Base-by-base conservation (phyloP, 2,797 vertebrate genomes). In the Pangasius krempfi region DNA sequence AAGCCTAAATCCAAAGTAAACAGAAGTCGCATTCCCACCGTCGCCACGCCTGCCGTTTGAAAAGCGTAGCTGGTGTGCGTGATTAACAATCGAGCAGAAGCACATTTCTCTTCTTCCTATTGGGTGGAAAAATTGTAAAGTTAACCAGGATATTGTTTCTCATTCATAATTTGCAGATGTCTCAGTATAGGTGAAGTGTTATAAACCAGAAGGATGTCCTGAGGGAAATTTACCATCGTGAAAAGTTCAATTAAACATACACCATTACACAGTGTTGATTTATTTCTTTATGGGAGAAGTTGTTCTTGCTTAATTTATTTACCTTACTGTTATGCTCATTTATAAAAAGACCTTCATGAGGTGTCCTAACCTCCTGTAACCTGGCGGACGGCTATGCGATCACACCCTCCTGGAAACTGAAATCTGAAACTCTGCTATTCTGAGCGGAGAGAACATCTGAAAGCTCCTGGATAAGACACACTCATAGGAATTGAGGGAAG, bases 381-480 rank as follows among this genome's bases (percentile, higher is more conserved):
- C 72, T 85, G 54, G 60, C 64, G 37, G 25, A 37, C 14, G 2
- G 84, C 58, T 85, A 78, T 72, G 85, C 30, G 66, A 85, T 87
- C 88, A 70, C 88, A 83, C 83, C 68, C 70, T 58, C 72, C 86
- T 87, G 75, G 85, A 85, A 78, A 86, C 76, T 87, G 90, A 91
- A 91, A 92, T 83, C 50, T 70, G 87, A 92, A 73, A 86, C 88
- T 87, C 84, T 50, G 85, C 91, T 92, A 92, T 92, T 91, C 90
- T 92, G 89, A 92, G 91, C 89, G 1, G 4, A 83, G 87, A 68
- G 79, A 78, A 64, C 85, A 81, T 84, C 83, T 79, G 66, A 90
- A 90, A 52, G 60, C 88, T 89, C 62, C 85, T 79, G 54, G 50
- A 90, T 62, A 75, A 86, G 66, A 56, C 27, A 27, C 54, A 27